These are phyloP conservation scores for Dendrophyllia cribrosa DNA, from an alignment of 64 coral and sea anemone species.

Conservation along the genomic window DNA sequence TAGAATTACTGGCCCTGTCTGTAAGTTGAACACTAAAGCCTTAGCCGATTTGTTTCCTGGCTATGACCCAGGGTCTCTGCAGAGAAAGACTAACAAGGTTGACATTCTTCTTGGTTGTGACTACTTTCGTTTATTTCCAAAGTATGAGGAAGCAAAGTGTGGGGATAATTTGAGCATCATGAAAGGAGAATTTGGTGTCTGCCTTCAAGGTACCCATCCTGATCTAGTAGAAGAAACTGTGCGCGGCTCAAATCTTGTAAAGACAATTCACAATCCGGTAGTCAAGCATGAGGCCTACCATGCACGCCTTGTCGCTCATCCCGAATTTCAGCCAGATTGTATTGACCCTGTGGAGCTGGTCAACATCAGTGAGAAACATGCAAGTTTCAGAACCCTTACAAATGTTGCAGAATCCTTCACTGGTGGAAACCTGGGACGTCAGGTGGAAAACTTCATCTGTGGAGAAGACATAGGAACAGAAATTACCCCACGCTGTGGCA, in stretches of 20 bases:
- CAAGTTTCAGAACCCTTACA: neutral
- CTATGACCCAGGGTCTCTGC: conserved; percentile 57
- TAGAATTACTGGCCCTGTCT: conserved; percentile 59
- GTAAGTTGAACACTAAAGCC: conserved; percentile 48
- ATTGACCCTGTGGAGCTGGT: neutral
- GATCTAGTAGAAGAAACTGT: conserved; percentile 41
- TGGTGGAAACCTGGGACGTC: conserved; percentile 1
- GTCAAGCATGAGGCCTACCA: conserved; percentile 33
- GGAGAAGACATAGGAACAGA: conserved; percentile 69
- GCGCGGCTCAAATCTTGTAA: conserved; percentile 50
- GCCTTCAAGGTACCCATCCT: conserved; percentile 58
- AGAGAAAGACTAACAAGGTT: conserved; percentile 40
- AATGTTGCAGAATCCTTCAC: conserved; percentile 33
- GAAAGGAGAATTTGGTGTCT: conserved; percentile 52
- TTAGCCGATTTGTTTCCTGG: conserved; percentile 58
- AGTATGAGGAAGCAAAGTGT: conserved; percentile 38
- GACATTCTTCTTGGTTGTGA: conserved; percentile 64
- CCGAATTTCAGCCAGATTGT: conserved; percentile 12
- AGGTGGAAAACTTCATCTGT: conserved; percentile 27
- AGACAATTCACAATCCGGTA: conserved; percentile 44
- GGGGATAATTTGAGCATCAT: conserved; percentile 54
- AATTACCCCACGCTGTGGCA: conserved; percentile 56
- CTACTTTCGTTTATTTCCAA: conserved; percentile 45
- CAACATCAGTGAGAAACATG: neutral
- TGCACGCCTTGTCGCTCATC: conserved; percentile 22